A percentile compares a stretch with the other conserved stretches of the same genome.
Evolutionary conservation across 1,140 invertebrate genomes (phyloP).

Genomic region (Drosophila gunungcola): DNA sequence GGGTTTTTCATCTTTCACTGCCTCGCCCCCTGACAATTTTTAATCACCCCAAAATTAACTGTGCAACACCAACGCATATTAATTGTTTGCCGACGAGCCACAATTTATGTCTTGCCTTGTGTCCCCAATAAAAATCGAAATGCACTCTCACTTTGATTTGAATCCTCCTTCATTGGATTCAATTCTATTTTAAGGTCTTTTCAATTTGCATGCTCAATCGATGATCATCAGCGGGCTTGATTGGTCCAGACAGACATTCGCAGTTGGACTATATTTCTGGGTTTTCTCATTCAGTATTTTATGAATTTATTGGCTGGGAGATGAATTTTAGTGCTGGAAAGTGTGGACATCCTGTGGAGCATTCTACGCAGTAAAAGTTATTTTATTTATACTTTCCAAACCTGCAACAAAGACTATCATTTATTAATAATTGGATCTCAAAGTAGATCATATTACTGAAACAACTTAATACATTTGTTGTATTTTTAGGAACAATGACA

Average conservation of each 20-base stretch:
- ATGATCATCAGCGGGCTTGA: constrained; percentile 39
- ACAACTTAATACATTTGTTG: constrained; percentile 8
- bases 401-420: constrained; percentile 56
- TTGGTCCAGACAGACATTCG: constrained; percentile 26
- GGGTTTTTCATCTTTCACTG: constrained; percentile 28
- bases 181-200: constrained; percentile 82
- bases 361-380: constrained; percentile 37
- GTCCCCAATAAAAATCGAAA: constrained; percentile 59
- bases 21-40: constrained; percentile 37
- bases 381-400: constrained; percentile 28
- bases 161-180: constrained; percentile 66
- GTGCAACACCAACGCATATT: constrained; percentile 59
- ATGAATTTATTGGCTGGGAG: constrained; percentile 62
- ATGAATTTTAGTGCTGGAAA: constrained; percentile 54
- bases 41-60: constrained; percentile 63
- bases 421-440: constrained; percentile 24
- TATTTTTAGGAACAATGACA: constrained; percentile 7
- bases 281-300: constrained; percentile 47
- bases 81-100: constrained; percentile 60
- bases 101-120: constrained; percentile 60
- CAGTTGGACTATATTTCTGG: constrained; percentile 46
- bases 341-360: constrained; percentile 54
- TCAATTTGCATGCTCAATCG: constrained; percentile 71
- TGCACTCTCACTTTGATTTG: constrained; percentile 53
- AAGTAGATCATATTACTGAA: constrained; percentile 11